phyloP scores from a whole-genome alignment of 2,797 vertebrate species.

The Darevskia nairensis region DNA sequence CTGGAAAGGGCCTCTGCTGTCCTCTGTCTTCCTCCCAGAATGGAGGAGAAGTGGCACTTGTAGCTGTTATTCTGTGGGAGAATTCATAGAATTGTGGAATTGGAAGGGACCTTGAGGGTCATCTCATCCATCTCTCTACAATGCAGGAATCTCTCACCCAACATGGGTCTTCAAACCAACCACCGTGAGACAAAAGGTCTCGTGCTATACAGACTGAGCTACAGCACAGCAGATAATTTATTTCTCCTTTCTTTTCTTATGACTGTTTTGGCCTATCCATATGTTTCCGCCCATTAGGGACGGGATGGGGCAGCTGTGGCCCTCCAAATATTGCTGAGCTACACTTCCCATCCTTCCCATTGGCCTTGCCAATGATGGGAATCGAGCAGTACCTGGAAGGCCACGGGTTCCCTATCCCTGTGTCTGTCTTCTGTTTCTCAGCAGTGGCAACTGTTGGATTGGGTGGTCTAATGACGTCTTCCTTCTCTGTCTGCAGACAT shows the following conservation, averaged over 20 bases:
- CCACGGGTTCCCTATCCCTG: too few species aligned
- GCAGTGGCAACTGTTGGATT: neutral
- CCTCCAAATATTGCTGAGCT: too few species aligned
- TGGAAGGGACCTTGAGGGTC: too few species aligned
- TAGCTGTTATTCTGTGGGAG: neutral
- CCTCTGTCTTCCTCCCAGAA: neutral
- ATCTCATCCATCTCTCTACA: too few species aligned
- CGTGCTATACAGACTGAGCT: neutral
- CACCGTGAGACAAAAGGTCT: too few species aligned
- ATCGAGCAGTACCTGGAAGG: too few species aligned
- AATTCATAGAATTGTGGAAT: neutral
- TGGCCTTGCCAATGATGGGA: too few species aligned
- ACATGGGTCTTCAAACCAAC: too few species aligned
- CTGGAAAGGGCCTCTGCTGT: neutral
- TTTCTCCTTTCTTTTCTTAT: fast-evolving
- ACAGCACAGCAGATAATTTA: neutral
- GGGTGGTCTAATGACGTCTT: slow-evolving; percentile 64
- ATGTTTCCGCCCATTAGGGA: neutral
- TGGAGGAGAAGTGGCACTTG: neutral
- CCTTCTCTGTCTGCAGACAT: slow-evolving; percentile 84
- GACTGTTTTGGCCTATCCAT: slow-evolving; percentile 16
- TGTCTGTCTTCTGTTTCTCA: neutral
- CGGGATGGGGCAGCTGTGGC: too few species aligned
- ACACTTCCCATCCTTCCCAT: too few species aligned
- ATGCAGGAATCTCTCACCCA: too few species aligned